phyloP scores from a whole-genome alignment of 2,888 invertebrate genomes.

The Beris morrisii region DNA sequence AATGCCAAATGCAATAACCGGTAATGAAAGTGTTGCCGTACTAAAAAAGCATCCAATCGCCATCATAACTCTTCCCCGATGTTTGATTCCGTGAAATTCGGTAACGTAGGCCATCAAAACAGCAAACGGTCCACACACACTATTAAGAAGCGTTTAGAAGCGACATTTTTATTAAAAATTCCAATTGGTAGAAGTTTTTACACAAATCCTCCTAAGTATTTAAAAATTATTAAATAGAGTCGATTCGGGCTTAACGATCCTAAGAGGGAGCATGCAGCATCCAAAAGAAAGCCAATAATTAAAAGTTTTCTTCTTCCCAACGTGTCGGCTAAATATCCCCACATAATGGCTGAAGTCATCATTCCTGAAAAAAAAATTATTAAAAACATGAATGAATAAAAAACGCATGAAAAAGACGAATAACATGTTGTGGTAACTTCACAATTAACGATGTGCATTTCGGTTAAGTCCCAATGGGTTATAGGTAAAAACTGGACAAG shows the following conservation, averaged over 20 bases:
- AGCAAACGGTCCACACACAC: conserved; percentile 72
- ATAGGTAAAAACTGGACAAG: too few species aligned
- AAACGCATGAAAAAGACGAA: too few species aligned
- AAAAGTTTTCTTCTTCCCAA: conserved; percentile 70
- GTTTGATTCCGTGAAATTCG: conserved; percentile 69
- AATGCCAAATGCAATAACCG: conserved; percentile 71
- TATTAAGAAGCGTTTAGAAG: conserved; percentile 43
- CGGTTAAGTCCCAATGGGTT: too few species aligned
- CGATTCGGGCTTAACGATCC: conserved; percentile 69
- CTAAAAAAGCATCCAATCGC: conserved; percentile 69
- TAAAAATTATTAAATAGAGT: conserved; percentile 67
- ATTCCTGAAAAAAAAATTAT: conserved; percentile 61
- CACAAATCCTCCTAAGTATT: conserved; percentile 75
- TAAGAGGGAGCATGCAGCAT: conserved; percentile 65
- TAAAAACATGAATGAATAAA: too few species aligned
- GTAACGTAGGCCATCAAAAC: conserved; percentile 71
- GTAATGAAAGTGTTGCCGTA: conserved; percentile 65
- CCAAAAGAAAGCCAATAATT: conserved; percentile 65
- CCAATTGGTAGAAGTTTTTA: conserved; percentile 57
- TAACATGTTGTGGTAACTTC: too few species aligned
- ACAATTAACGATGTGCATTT: too few species aligned
- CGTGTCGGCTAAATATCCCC: conserved; percentile 78
- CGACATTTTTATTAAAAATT: conserved; percentile 2
- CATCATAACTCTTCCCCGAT: conserved; percentile 67
- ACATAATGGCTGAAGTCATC: conserved; percentile 72